phyloP scores from a whole-genome alignment of 35 echinoderm and acorn worm species.

The Patiria miniata region DNA sequence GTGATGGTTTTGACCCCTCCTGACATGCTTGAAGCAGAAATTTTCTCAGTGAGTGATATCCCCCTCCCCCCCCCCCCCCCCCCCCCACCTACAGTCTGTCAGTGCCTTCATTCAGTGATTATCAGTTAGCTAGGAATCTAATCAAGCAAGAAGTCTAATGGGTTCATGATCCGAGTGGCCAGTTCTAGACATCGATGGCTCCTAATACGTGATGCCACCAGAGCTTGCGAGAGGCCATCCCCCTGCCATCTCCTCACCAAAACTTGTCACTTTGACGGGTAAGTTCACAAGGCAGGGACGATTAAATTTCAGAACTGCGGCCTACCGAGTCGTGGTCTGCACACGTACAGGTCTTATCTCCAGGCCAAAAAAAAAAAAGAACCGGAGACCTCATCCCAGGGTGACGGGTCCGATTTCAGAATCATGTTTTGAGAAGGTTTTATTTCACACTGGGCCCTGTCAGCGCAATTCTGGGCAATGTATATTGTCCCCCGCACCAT shows the following conservation, averaged over 20 bases:
- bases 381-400: not conserved
- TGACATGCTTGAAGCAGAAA: too few species aligned
- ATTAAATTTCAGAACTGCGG: not conserved
- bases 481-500: not conserved
- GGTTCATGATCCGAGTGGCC: not conserved
- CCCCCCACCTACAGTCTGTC: too few species aligned
- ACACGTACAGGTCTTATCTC: constrained; percentile 25
- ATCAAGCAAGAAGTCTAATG: too few species aligned
- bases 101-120: too few species aligned
- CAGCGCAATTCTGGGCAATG: not conserved
- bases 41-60: too few species aligned
- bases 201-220: not conserved
- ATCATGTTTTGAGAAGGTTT: constrained; percentile 32
- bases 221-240: not conserved
- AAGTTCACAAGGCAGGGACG: constrained; percentile 7
- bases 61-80: too few species aligned
- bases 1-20: too few species aligned
- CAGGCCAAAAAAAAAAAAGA: not conserved
- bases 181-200: constrained; percentile 2
- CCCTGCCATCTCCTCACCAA: not conserved
- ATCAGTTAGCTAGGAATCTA: too few species aligned
- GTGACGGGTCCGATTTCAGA: constrained; percentile 17
- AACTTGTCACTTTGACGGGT: constrained; percentile 28
- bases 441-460: constrained; percentile 23
- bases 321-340: constrained; percentile 8